These are phyloP conservation scores for Hipparchia sbordonii DNA, from an alignment of 2,888 invertebrate species.

Conservation along the genomic window DNA sequence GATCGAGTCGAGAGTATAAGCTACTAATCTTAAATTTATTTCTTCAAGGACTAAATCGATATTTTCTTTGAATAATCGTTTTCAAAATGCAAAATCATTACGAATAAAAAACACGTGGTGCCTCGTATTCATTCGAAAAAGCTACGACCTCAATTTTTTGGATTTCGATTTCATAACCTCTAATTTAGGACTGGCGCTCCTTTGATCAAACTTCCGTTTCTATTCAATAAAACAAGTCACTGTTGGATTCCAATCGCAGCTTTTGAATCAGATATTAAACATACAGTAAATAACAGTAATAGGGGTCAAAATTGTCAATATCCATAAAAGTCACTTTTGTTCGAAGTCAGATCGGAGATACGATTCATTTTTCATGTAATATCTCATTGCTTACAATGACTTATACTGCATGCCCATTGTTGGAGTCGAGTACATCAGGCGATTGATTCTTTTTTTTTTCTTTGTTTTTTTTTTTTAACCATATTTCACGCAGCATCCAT, in stretches of 20 bases:
- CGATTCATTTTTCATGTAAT: conserved; percentile 61
- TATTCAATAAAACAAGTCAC: conserved; percentile 27
- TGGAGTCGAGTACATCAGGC: conserved; percentile 49
- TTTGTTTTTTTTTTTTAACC: conserved; percentile 59
- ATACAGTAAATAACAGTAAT: conserved; percentile 1
- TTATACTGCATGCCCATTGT: conserved; percentile 58
- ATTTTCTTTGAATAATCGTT: no score
- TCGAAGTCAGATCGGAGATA: conserved; percentile 58
- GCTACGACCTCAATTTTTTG: background rate
- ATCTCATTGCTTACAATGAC: conserved; percentile 60
- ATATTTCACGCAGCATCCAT: conserved; percentile 74
- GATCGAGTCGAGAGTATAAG: no score
- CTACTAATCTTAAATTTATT: no score
- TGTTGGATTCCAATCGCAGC: background rate
- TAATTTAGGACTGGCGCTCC: conserved; percentile 38
- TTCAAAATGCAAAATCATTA: no score
- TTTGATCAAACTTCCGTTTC: conserved; percentile 34
- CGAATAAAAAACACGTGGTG: no score
- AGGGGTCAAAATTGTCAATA: conserved; percentile 53
- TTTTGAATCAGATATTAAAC: conserved; percentile 7
- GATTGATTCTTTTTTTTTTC: conserved; percentile 68
- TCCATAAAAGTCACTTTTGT: conserved; percentile 70
- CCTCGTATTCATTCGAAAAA: no score
- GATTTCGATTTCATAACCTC: conserved; percentile 26
- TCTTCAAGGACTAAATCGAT: no score